Conservation (phyloP, 2,113 vertebrate species). For the Motacilla tschutschensis region DNA sequence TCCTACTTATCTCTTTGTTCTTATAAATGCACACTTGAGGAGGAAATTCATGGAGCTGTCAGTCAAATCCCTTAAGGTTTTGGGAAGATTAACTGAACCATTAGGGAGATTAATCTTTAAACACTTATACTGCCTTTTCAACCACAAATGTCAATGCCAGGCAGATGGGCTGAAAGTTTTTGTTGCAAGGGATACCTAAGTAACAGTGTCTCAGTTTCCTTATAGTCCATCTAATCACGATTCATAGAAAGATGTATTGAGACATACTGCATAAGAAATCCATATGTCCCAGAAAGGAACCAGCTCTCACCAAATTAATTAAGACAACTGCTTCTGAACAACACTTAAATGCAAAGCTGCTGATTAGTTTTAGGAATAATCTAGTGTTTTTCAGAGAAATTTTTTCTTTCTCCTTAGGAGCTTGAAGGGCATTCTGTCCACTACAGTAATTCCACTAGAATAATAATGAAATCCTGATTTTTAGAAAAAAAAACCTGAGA, state of each 20-base stretch:
- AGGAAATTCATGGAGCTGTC: background rate
- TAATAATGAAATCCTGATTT: background rate
- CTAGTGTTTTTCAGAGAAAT: background rate
- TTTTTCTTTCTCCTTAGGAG: background rate
- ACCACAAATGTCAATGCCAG: background rate
- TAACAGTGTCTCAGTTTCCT: background rate
- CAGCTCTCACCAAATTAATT: background rate
- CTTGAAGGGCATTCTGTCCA: background rate
- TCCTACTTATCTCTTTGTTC: background rate
- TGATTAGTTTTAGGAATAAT: background rate
- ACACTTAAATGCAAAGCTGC: background rate
- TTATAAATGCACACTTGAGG: background rate
- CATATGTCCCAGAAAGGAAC: background rate
- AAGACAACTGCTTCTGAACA: background rate
- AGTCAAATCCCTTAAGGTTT: background rate
- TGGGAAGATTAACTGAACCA: conserved; percentile 18
- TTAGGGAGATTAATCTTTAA: conserved; percentile 17
- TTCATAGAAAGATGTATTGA: background rate
- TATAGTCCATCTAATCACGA: background rate
- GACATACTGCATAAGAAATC: background rate
- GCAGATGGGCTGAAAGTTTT: background rate
- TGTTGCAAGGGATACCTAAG: background rate
- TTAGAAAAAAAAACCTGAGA: fast-evolving
- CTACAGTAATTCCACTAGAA: background rate
- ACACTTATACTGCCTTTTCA: background rate